Conservation (phyloP, 2,888 invertebrate genomes). For the Drosophila cracens region DNA sequence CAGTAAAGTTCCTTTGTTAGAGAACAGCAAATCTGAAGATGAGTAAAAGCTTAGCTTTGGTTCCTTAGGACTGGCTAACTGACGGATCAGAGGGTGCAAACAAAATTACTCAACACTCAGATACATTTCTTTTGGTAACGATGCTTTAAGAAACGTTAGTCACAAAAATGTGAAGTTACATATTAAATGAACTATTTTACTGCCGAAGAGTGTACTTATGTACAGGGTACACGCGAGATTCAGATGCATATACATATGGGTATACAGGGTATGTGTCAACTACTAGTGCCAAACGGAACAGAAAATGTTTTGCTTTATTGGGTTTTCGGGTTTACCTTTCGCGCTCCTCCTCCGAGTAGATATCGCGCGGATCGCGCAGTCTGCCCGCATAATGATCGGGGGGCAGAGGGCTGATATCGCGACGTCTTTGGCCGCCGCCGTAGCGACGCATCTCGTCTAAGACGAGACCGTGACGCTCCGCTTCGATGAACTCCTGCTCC, state of each 20-base stretch:
- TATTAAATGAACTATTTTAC: background rate
- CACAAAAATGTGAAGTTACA: too few relatives aligned
- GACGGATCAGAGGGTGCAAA: too few relatives aligned
- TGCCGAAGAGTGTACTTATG: background rate
- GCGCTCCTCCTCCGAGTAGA: constrained; percentile 83
- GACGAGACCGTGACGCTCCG: constrained; percentile 73
- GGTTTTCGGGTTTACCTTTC: constrained; percentile 64
- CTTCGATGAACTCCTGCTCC: constrained; percentile 71
- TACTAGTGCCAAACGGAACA: background rate
- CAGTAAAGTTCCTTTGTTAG: background rate
- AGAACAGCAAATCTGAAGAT: too few relatives aligned
- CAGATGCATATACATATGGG: background rate
- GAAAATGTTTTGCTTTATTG: background rate
- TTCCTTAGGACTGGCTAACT: too few relatives aligned
- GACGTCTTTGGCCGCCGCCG: constrained; percentile 79
- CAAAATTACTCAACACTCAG: too few relatives aligned
- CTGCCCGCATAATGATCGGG: constrained; percentile 79
- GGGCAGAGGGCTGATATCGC: constrained; percentile 79
- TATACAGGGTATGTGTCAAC: background rate
- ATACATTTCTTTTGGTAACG: too few relatives aligned
- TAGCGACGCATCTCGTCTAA: constrained; percentile 83
- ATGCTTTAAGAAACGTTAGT: too few relatives aligned
- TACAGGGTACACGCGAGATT: background rate
- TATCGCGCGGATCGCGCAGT: constrained; percentile 78
- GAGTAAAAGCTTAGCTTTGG: too few relatives aligned